These are phyloP conservation scores for Aleiodes sp. DNA, from an alignment of 1,140 invertebrate species.

Conservation along the genomic window DNA sequence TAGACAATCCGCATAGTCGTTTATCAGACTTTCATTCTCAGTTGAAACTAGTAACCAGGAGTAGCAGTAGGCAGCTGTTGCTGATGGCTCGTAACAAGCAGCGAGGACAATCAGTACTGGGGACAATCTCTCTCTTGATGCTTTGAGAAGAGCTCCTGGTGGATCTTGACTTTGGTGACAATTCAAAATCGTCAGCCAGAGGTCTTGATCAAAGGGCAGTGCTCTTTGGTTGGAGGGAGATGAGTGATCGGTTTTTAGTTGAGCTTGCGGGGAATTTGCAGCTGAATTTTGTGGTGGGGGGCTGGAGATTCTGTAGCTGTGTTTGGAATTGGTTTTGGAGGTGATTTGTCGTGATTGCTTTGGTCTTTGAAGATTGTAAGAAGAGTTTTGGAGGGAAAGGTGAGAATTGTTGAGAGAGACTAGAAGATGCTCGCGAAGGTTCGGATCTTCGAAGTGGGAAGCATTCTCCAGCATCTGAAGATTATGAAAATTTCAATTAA, in stretches of 20 bases:
- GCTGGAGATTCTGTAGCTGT: neutral
- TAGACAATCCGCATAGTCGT: slow-evolving; percentile 57
- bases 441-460: slow-evolving; percentile 47
- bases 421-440: slow-evolving; percentile 52
- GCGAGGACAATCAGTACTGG: slow-evolving; percentile 72
- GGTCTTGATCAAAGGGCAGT: slow-evolving; percentile 54
- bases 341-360: slow-evolving; percentile 20
- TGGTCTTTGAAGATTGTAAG: neutral
- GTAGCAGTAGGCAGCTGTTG: slow-evolving; percentile 70
- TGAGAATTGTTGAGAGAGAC: slow-evolving; percentile 49
- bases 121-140: slow-evolving; percentile 66
- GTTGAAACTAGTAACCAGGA: slow-evolving; percentile 70
- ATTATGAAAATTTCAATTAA: no score
- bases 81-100: slow-evolving; percentile 76
- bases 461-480: slow-evolving; percentile 42
- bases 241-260: neutral
- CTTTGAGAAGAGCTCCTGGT: slow-evolving; percentile 69
- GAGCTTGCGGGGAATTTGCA: neutral
- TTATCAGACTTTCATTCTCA: slow-evolving; percentile 56
- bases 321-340: neutral
- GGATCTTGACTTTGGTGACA: slow-evolving; percentile 76
- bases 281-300: neutral
- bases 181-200: slow-evolving; percentile 71
- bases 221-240: neutral
- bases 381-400: slow-evolving; percentile 28